phyloP scores from a whole-genome alignment of 1,140 invertebrate genomes.

The Penaeus chinensis region DNA sequence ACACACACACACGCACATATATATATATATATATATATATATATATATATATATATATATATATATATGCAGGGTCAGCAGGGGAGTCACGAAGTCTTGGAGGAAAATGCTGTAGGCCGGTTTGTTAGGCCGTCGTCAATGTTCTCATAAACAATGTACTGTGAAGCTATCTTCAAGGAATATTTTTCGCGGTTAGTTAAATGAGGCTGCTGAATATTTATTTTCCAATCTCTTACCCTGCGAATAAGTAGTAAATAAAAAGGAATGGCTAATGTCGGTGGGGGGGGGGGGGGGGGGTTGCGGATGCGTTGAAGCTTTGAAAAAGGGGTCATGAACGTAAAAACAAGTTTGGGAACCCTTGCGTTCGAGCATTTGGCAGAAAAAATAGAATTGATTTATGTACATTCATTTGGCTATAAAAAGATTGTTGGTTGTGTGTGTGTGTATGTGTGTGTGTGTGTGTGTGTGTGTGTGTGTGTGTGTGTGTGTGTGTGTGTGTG shows the following conservation, averaged over 20 bases:
- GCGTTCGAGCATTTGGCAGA: background rate
- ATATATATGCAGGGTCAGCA: background rate
- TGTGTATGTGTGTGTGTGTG: background rate
- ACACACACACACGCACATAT: background rate
- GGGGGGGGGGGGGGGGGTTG: too few species aligned
- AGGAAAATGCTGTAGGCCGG: too few species aligned
- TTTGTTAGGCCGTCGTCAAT: too few species aligned
- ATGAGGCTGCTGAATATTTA: too few species aligned
- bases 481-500: background rate
- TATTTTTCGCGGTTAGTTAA: too few species aligned
- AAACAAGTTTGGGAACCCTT: background rate
- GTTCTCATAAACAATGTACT: too few species aligned
- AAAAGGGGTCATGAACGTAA: background rate
- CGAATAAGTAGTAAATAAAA: too few species aligned
- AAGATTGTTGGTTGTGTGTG: background rate
- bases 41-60: slow-evolving; percentile 19
- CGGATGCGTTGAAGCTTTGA: too few species aligned
- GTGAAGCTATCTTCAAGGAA: too few species aligned
- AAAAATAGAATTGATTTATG: background rate
- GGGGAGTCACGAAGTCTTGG: too few species aligned
- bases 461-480: background rate
- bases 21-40: background rate
- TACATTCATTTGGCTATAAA: slow-evolving; percentile 1
- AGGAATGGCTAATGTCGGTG: too few species aligned
- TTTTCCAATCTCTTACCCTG: too few species aligned